Evolutionary conservation across 2,113 vertebrate genomes (phyloP).

Genomic region (Lethenteron reissneri): DNA sequence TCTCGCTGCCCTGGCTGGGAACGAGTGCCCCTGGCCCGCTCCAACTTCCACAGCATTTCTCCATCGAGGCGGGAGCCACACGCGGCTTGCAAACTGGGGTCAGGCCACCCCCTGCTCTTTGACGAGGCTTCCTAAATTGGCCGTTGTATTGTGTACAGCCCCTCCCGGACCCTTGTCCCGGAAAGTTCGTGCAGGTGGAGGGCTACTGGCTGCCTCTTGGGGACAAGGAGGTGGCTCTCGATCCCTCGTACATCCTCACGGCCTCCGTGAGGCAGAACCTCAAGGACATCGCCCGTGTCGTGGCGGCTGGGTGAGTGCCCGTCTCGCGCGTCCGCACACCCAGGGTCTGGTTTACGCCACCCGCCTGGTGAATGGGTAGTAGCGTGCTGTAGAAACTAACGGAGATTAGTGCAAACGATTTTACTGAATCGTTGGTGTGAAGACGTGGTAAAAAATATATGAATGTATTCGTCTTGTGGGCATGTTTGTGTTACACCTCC

Average conservation of each 20-base stretch:
- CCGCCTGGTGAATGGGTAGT: neutral
- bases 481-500: no score
- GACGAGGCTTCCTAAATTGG: no score
- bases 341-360: neutral
- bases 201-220: conserved; percentile 81
- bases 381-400: no score
- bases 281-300: conserved; percentile 62
- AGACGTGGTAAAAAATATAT: no score
- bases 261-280: conserved; percentile 78
- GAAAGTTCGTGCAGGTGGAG: conserved; percentile 40
- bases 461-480: no score
- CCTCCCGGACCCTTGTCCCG: conserved; percentile 46
- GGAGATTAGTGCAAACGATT: no score
- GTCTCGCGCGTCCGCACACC: neutral
- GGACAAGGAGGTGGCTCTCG: conserved; percentile 44
- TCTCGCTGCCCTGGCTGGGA: no score
- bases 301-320: conserved; percentile 54
- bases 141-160: conserved; percentile 23
- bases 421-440: no score
- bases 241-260: conserved; percentile 67
- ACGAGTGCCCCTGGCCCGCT: no score
- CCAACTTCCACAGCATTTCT: neutral
- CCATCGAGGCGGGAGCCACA: no score
- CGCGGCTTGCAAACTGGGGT: no score
- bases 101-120: no score